Evolutionary conservation across 1,140 invertebrate genomes (phyloP), one percentile per base, ranked within the genome.

Genomic region (Brachionus paranguensis): DNA sequence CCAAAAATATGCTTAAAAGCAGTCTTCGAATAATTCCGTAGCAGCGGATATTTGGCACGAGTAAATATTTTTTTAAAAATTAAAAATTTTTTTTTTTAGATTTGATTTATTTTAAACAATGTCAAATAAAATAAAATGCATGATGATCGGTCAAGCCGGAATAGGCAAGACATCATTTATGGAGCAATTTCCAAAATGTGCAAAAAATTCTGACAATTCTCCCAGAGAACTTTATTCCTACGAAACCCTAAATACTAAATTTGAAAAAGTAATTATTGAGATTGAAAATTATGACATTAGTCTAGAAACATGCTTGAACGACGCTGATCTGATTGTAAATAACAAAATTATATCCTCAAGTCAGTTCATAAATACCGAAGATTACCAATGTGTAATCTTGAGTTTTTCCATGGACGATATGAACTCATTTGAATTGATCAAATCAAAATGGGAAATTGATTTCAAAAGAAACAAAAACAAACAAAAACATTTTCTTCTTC

Each of bases 391-490:
- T 43, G 60, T 81, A 14, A 68, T 81, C 24, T 64, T 81, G 27
- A 37, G 50, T 5, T 81, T 81, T 64, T 55, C 53, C 12, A 45
- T 81, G 43, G 64, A 81, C 27, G 78, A 81, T 60, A 14, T 33
- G 14, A 17, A 27, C 14, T 81, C 78, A 43, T 81, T 64, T 68
- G 53, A 81, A 47, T 29, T 81, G 27, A 68, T 81, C 11, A 81
- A 81, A 64, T 81, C 78, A 20, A 81, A 81, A 64, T 81, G 78
- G 78, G 64, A 81, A 64, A 45, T 81, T 43, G 78, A 81, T 60
- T 64, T 81, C 14, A 81, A 81, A 68, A 24, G 17, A n/a, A 81
- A 81, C 20, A 81, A 27, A 14, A 10, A 24, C 8, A 60, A 81
- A 27, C 17, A 47, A 64, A 43, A 81, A 14, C n/a, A n/a, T 17